Evolutionary conservation across 1,140 invertebrate species (phyloP).

Genomic region (Drosophila kanapiae): DNA sequence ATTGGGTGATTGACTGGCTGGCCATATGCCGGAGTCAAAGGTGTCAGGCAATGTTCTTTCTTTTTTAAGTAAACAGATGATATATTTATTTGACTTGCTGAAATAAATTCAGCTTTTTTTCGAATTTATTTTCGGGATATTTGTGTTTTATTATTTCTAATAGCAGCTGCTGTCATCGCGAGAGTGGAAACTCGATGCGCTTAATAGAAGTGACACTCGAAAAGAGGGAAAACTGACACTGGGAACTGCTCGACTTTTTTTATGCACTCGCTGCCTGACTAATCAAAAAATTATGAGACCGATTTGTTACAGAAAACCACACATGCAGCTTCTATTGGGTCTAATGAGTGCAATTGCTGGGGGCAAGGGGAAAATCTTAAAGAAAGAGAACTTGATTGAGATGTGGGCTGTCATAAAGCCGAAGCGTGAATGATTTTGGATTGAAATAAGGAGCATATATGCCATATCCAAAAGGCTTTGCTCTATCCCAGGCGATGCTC

Average conservation of each 20-base stretch:
- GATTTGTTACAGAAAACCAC: slow-evolving; percentile 64
- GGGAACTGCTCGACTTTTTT: slow-evolving; percentile 26
- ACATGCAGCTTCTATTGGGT: slow-evolving; percentile 30
- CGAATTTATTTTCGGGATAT: slow-evolving; percentile 15
- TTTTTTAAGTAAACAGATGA: slow-evolving; percentile 31
- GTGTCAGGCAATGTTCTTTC: slow-evolving; percentile 55
- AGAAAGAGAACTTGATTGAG: slow-evolving; percentile 57
- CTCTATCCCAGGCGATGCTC: slow-evolving; percentile 4
- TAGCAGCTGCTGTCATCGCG: slow-evolving; percentile 52
- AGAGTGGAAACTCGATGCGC: slow-evolving; percentile 67
- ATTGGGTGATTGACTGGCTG: slow-evolving; percentile 52
- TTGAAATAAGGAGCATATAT: slow-evolving; percentile 1
- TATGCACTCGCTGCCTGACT: slow-evolving; percentile 51
- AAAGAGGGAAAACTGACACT: slow-evolving; percentile 9
- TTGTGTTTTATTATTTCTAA: slow-evolving; percentile 27
- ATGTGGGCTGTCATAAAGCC: slow-evolving; percentile 58
- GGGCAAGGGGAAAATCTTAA: slow-evolving; percentile 10
- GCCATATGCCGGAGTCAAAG: slow-evolving; percentile 65
- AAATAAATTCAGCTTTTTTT: slow-evolving; percentile 55
- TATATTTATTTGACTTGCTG: slow-evolving; percentile 64
- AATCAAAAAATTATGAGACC: slow-evolving; percentile 76
- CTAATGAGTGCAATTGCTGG: slow-evolving; percentile 23
- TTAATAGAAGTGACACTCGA: slow-evolving; percentile 76
- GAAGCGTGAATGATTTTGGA: slow-evolving; percentile 16
- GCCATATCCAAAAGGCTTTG: neutral